Percentiles rank a stretch among this genome's conserved stretches.
Conservation (phyloP, 2,113 vertebrate genomes). For the Podarcis raffonei region DNA sequence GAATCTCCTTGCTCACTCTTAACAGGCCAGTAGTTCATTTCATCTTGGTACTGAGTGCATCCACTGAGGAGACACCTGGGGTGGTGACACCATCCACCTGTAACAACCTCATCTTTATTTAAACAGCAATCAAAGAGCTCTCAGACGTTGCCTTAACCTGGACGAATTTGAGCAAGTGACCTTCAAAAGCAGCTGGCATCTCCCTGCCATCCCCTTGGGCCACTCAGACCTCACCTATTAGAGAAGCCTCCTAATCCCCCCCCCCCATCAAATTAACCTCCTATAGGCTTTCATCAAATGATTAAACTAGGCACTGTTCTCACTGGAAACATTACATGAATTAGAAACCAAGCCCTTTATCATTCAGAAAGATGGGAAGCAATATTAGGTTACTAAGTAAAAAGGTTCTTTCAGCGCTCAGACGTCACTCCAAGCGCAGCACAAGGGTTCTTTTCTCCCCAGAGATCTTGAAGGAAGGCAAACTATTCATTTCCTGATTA, state of each 20-base stretch:
- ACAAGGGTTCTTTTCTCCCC: slow-evolving; percentile 29
- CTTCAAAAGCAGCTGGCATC: slow-evolving; percentile 14
- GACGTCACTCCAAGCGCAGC: slow-evolving; percentile 24
- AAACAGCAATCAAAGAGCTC: slow-evolving; percentile 14
- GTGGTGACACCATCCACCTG: neutral
- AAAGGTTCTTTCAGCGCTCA: slow-evolving; percentile 38
- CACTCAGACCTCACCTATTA: neutral
- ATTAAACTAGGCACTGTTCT: slow-evolving; percentile 36
- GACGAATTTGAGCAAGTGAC: slow-evolving; percentile 8
- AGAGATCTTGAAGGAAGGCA: slow-evolving; percentile 41
- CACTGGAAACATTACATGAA: slow-evolving; percentile 43
- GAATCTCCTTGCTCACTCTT: neutral
- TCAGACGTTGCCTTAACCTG: neutral
- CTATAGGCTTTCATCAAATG: slow-evolving; percentile 41
- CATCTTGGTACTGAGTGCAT: neutral
- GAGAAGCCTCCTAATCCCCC: slow-evolving; percentile 38
- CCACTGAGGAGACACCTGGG: neutral
- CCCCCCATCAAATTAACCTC: slow-evolving; percentile 33
- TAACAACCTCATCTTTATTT: neutral
- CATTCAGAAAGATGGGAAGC: slow-evolving; percentile 34
- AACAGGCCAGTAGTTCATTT: neutral
- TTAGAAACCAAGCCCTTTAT: slow-evolving; percentile 48
- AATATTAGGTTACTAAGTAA: slow-evolving; percentile 20
- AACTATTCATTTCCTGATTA: slow-evolving; percentile 9
- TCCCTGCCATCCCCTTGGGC: neutral